Percentiles rank a stretch among this genome's conserved stretches.
phyloP scores from a whole-genome alignment of 2,888 invertebrate genomes.

The Steinernema hermaphroditum region DNA sequence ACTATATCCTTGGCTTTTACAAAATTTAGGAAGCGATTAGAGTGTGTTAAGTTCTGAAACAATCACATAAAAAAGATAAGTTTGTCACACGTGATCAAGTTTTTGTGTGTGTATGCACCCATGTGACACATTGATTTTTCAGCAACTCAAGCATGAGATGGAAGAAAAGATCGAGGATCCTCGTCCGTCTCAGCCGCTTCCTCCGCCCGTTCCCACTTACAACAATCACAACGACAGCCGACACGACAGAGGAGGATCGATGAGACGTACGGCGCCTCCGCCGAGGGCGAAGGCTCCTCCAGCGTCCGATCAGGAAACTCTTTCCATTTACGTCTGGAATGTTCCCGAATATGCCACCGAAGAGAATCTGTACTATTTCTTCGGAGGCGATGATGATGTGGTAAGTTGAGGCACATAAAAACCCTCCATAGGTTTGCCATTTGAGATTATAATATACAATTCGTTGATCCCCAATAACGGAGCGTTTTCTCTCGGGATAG shows the following conservation, averaged over 20 bases:
- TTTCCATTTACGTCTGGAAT: not conserved
- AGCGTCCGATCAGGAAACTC: not conserved
- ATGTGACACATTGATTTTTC: too few relatives aligned
- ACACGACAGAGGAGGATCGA: not conserved
- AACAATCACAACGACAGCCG: not conserved
- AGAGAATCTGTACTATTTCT: conserved; percentile 3
- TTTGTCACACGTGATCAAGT: too few relatives aligned
- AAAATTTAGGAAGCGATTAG: too few relatives aligned
- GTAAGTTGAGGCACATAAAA: too few relatives aligned
- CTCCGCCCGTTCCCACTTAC: not conserved
- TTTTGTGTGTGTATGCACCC: too few relatives aligned
- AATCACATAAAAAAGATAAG: too few relatives aligned
- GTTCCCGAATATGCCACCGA: not conserved
- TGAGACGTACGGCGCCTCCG: not conserved
- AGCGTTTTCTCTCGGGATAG: too few relatives aligned
- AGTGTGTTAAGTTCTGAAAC: too few relatives aligned
- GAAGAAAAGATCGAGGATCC: not conserved
- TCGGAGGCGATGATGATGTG: conserved; percentile 1
- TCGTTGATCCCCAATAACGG: too few relatives aligned
- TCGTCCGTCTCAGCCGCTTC: not conserved
- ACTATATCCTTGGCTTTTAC: too few relatives aligned
- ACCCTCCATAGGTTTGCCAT: too few relatives aligned
- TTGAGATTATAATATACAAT: too few relatives aligned
- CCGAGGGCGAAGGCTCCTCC: not conserved
- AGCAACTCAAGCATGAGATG: not conserved